These are phyloP conservation scores for Mesitornis unicolor DNA, from an alignment of 2,113 vertebrate species.

Conservation along the genomic window DNA sequence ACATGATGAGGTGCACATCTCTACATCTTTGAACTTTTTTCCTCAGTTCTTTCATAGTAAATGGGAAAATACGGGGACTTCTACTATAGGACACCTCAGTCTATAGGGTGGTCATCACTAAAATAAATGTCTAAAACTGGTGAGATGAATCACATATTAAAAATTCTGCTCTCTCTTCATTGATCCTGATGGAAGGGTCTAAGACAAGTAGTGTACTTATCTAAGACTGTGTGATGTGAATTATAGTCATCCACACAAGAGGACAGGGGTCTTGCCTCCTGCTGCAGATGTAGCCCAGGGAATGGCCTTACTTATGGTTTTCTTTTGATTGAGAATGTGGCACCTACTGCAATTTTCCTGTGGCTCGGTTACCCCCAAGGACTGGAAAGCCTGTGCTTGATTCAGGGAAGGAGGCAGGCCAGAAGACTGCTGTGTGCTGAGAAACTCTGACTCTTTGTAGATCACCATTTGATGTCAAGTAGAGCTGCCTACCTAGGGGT, in stretches of 20 bases:
- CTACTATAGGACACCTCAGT: not conserved
- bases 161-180: not conserved
- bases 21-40: not conserved
- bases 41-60: not conserved
- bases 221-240: not conserved
- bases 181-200: not conserved
- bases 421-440: not conserved
- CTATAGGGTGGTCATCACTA: not conserved
- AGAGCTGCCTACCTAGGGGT: not conserved
- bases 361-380: accelerated
- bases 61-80: not conserved
- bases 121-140: not conserved
- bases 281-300: not conserved
- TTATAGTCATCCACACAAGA: not conserved
- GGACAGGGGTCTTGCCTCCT: not conserved
- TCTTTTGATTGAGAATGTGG: not conserved
- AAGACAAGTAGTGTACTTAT: not conserved
- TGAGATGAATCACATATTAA: not conserved
- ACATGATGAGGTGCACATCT: not conserved
- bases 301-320: not conserved
- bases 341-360: not conserved
- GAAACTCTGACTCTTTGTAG: not conserved
- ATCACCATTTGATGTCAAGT: not conserved
- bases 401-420: not conserved
- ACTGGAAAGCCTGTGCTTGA: not conserved